Base-by-base conservation (phyloP, 2,797 vertebrate genomes). In the Carcharodon carcharias region DNA sequence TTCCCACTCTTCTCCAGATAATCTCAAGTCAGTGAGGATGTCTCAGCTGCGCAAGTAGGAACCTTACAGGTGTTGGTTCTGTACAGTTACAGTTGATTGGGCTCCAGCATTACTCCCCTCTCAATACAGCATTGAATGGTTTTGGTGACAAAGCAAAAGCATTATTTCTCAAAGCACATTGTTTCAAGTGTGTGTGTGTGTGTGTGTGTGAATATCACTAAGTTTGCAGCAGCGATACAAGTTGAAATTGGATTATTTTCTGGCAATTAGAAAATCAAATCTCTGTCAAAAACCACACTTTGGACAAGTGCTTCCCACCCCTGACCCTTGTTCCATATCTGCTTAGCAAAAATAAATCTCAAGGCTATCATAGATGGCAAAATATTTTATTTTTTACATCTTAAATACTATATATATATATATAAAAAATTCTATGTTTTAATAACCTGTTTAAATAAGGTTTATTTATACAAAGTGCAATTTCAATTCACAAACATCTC, bases 381-480 rank as follows among this genome's bases (percentile, higher is more conserved):
- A 85, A 93, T 93, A 93, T 26, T 93, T 93, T 93, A 93, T 93
- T 91, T 56, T 56, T 91, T 58, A 91, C 89, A 92, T 92, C 58
- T 91, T 65, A 93, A 65, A 93, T 93, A 93, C 23, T 67, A 65
- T 65, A 63, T 61, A n/a, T 91, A 65, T 35, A 35, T 77, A 77
- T 73, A n/a, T n/a, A n/a, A n/a, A 67, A 21, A 4, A 18, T 3
- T 40, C 91, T 93, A 92, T 92, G 80, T 85, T 92, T 63, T 61
- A 92, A 12, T 8, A 58, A 65, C n/a, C 3, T 91, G 63, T 93
- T 93, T 93, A 93, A 67, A 93, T 93, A 93, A 45, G 82, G 61
- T 93, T 63, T 21, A 67, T 63, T 67, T 93, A 45, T 12, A 45
- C 61, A 93, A 93, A 67, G 91, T 93, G 91, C 91, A 93, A 65